Percentiles rank a stretch among this genome's conserved stretches.
Evolutionary conservation across 1,140 invertebrate species (phyloP).

Genomic region (Microplitis demolitor): DNA sequence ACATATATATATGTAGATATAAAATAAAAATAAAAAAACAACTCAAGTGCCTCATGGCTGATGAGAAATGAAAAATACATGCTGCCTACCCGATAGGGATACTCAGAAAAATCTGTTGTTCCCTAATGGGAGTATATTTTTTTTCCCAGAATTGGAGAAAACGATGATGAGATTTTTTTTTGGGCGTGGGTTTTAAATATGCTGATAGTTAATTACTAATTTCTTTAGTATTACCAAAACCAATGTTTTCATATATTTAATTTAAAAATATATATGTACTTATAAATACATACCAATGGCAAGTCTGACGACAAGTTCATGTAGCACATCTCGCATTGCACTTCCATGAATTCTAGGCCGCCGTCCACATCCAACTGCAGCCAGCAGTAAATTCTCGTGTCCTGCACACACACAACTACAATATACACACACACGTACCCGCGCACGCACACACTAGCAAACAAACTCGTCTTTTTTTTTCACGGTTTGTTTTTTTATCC

Average conservation of each 20-base stretch:
- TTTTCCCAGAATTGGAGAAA: constrained; percentile 17
- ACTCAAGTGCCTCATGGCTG: constrained; percentile 19
- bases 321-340: constrained; percentile 34
- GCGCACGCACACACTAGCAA: background rate
- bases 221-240: too few relatives aligned
- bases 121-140: constrained; percentile 25
- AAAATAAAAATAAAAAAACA: constrained; percentile 1
- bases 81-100: background rate
- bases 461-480: background rate
- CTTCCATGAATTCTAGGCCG: constrained; percentile 32
- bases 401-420: background rate
- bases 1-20: background rate
- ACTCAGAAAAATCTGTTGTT: constrained; percentile 25
- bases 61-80: constrained; percentile 25
- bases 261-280: background rate
- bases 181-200: constrained; percentile 6
- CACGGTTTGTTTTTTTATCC: background rate
- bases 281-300: constrained; percentile 32
- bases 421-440: too few relatives aligned
- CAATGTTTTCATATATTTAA: too few relatives aligned
- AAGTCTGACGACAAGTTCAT: constrained; percentile 18
- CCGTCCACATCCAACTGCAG: background rate
- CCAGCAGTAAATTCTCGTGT: constrained; percentile 14
- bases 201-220: background rate
- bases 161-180: background rate